These are phyloP conservation scores for Knipowitschia caucasica DNA, from an alignment of 2,797 vertebrate genomes.

Conservation along the genomic window DNA sequence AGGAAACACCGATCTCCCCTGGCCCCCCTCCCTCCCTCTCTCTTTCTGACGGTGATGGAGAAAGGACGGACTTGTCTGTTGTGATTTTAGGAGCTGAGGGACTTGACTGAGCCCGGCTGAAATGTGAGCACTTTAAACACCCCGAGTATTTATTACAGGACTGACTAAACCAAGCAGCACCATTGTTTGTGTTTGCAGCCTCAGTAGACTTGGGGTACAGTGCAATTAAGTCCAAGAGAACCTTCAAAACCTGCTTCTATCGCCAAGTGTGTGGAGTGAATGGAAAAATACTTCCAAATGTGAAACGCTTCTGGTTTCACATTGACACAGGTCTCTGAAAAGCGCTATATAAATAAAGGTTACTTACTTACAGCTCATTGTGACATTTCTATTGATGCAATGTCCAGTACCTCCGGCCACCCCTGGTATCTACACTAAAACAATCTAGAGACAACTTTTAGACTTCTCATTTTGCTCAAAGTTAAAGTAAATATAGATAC, in stretches of 20 bases:
- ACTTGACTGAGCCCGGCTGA: constrained; percentile 13
- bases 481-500: too few relatives aligned
- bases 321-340: too few relatives aligned
- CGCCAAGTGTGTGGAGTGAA: too few relatives aligned
- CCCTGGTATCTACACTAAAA: too few relatives aligned
- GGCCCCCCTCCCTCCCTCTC: neutral
- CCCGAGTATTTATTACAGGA: constrained; percentile 33
- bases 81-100: constrained; percentile 6
- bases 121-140: constrained; percentile 22
- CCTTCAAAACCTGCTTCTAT: neutral
- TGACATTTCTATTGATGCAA: too few relatives aligned
- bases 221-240: neutral
- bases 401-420: too few relatives aligned
- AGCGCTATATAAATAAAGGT: too few relatives aligned
- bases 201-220: constrained; percentile 13
- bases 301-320: too few relatives aligned
- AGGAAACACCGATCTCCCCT: constrained; percentile 1
- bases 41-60: constrained; percentile 1
- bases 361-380: too few relatives aligned
- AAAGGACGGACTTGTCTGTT: constrained; percentile 9
- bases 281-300: too few relatives aligned
- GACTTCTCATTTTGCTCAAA: too few relatives aligned
- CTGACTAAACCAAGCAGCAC: constrained; percentile 31
- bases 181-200: constrained; percentile 35
- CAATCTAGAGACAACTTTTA: too few relatives aligned